These are phyloP conservation scores for Bovichtus diacanthus DNA, from an alignment of 2,797 vertebrate species.

Conservation along the genomic window DNA sequence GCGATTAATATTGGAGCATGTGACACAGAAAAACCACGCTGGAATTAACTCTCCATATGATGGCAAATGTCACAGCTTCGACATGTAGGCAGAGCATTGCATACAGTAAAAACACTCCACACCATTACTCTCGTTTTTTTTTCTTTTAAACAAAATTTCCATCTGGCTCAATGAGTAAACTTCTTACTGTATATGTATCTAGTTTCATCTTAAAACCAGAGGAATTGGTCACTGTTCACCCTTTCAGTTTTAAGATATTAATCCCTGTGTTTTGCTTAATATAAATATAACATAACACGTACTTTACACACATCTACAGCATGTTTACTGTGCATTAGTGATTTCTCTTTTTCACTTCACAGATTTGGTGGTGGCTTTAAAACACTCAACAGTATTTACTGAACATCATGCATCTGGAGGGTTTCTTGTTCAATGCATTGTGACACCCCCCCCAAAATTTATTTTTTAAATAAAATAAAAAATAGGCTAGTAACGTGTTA, in stretches of 20 bases:
- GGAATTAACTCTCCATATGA: neutral
- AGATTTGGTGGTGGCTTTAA: neutral
- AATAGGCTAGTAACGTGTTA: neutral
- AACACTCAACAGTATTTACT: neutral
- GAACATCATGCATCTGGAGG: neutral
- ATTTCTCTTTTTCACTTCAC: neutral
- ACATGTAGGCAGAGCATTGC: neutral
- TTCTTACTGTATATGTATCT: no score
- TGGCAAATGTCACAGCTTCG: neutral
- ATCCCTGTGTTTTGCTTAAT: neutral
- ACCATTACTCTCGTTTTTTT: accelerated
- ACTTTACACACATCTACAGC: neutral
- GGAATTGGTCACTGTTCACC: neutral
- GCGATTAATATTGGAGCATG: constrained; percentile 8
- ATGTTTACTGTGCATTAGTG: neutral
- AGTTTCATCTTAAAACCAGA: neutral
- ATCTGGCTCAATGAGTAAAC: neutral
- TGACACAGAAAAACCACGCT: neutral
- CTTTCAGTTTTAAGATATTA: neutral
- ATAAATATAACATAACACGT: neutral
- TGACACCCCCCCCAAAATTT: no score
- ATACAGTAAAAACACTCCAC: neutral
- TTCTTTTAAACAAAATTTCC: neutral
- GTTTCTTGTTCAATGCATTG: neutral
- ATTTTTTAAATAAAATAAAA: no score